Evolutionary conservation across 2,888 invertebrate species (phyloP), one percentile per base, ranked within the genome.

Genomic region (Dynastes hyllus): DNA sequence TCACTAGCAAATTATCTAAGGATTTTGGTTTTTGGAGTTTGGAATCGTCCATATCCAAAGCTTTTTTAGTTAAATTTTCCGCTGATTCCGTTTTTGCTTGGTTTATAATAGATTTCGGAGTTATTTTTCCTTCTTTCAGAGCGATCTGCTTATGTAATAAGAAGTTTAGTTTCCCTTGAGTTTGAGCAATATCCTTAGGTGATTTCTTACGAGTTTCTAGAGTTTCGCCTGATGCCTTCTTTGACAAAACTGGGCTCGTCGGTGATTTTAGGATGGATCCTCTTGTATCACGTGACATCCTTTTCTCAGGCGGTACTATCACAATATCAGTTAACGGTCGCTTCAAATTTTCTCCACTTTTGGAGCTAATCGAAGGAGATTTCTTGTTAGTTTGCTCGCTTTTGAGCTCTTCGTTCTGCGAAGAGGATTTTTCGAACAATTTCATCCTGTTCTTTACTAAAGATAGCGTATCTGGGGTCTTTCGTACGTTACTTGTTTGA

Each of bases 371-470:
- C 32, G 5, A 32, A 5, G 32, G 32, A 32, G 32, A 32, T 5
- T 32, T 32, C 32, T 32, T 32, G 32, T n/a, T 13, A 22, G 9
- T 66, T 32, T 66, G 66, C 63, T 32, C 63, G 2, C 8, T 6
- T n/a, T 40, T 16, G 8, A 29, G 13, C 2, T 22, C 40, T 4
- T 45, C 27, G 16, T 27, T 16, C 13, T 50, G n/a, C 5, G 40
- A 13, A 11, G 40, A 13, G n/a, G 78, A 76, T 67, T 80, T 86
- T 86, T 90, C 89, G 83, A 89, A 89, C 81, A 89, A 83, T 81
- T 86, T 86, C 88, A 88, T 87, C 83, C 89, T 87, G 81, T 86
- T 85, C 85, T 88, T 89, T 80, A 90, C 89, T 82, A 88, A 85
- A 81, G 89, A 88, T 82, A 80, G 77, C 79, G 69, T 51, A 50